Conservation (phyloP, 37 sponge, comb jelly and placozoan species). For the Diacarnus erythraeanus region DNA sequence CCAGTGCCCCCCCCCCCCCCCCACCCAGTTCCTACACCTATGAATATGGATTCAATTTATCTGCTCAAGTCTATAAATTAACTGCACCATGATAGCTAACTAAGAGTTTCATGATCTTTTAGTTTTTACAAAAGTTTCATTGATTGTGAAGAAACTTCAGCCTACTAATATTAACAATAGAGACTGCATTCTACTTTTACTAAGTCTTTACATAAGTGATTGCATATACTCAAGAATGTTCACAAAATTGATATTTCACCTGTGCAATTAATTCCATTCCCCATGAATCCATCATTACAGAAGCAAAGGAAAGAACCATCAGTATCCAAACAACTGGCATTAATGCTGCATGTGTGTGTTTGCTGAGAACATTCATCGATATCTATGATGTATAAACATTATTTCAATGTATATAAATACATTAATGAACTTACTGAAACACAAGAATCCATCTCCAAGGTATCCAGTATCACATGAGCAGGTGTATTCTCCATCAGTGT, state of each 20-base stretch:
- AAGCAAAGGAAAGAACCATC: slow-evolving; percentile 5
- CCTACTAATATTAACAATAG: too few species aligned
- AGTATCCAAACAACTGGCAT: slow-evolving; percentile 16
- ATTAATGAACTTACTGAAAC: background rate
- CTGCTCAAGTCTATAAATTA: too few species aligned
- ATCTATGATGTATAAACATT: slow-evolving; percentile 29
- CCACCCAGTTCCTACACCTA: too few species aligned
- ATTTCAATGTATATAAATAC: background rate
- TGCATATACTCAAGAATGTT: too few species aligned
- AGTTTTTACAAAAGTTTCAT: too few species aligned
- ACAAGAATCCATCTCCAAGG: slow-evolving; percentile 1
- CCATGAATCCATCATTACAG: slow-evolving; percentile 16
- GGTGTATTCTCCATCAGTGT: slow-evolving; percentile 2
- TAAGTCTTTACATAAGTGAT: too few species aligned
- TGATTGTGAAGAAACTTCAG: too few species aligned
- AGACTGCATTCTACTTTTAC: too few species aligned
- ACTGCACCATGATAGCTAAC: too few species aligned
- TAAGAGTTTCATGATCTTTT: background rate
- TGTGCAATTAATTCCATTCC: slow-evolving; percentile 13
- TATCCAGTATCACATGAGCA: slow-evolving; percentile 7
- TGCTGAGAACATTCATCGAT: slow-evolving; percentile 34
- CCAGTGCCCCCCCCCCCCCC: too few species aligned
- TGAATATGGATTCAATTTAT: too few species aligned
- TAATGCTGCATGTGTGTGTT: background rate
- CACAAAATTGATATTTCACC: background rate